Evolutionary conservation across 2,888 invertebrate species (phyloP).

Genomic region (Odontocolon sp.): DNA sequence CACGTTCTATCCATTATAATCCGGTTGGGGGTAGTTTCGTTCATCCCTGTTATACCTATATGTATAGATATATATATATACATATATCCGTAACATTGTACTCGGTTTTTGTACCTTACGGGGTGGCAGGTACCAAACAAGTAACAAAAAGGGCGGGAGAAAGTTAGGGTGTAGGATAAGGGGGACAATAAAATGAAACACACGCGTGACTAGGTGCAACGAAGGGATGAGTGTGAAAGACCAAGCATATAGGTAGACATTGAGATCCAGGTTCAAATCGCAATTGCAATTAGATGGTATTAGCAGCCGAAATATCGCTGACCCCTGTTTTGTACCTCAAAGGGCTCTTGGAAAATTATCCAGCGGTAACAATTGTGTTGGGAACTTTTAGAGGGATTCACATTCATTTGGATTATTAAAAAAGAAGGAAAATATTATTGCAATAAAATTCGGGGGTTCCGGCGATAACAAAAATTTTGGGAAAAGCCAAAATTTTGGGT

Average conservation of each 20-base stretch:
- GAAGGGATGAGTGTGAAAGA: constrained; percentile 37
- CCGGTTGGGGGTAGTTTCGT: constrained; percentile 19
- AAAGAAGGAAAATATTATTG: no score
- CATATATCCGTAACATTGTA: no score
- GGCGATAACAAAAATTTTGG: no score
- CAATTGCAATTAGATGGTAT: constrained; percentile 73
- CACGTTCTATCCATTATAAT: constrained; percentile 53
- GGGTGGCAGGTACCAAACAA: constrained; percentile 65
- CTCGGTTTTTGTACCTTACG: constrained; percentile 68
- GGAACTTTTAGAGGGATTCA: neutral
- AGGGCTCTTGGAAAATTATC: neutral
- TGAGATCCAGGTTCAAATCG: constrained; percentile 63
- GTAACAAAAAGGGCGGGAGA: constrained; percentile 37
- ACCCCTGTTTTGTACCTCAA: constrained; percentile 3
- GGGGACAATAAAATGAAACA: constrained; percentile 69
- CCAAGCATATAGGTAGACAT: constrained; percentile 57
- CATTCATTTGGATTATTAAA: no score
- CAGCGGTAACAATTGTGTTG: neutral
- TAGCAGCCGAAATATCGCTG: constrained; percentile 52
- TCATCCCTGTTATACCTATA: constrained; percentile 14
- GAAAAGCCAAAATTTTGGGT: no score
- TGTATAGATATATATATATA: constrained; percentile 4
- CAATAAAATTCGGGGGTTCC: no score
- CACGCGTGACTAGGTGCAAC: constrained; percentile 70
- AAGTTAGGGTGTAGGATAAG: constrained; percentile 18